phyloP scores from a whole-genome alignment of 2,888 invertebrate genomes.

The Argynnis bischoffii region DNA sequence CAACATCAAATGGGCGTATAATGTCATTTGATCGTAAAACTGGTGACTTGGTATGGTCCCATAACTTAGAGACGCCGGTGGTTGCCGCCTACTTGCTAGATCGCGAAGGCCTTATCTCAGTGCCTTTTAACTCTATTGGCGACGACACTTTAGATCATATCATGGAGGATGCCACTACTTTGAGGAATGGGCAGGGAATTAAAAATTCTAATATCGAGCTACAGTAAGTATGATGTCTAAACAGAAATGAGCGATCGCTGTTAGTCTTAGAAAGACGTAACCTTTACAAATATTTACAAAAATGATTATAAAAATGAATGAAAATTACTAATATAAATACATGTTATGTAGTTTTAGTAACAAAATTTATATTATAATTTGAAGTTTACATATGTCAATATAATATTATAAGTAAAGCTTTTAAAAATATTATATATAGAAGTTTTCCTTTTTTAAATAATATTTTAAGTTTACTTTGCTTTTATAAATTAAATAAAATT shows the following conservation, averaged over 20 bases:
- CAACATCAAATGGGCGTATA: conserved; percentile 93
- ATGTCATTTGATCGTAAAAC: conserved; percentile 91
- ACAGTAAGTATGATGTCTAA: conserved; percentile 72
- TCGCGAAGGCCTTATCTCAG: conserved; percentile 88
- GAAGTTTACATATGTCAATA: no score
- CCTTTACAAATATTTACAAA: no score
- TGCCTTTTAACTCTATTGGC: conserved; percentile 95
- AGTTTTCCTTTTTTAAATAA: no score
- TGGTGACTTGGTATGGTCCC: conserved; percentile 94
- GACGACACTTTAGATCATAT: conserved; percentile 91
- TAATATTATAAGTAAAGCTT: no score
- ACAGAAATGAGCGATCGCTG: conserved; percentile 1
- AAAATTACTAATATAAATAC: no score
- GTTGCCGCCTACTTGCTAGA: conserved; percentile 93
- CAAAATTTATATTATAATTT: no score
- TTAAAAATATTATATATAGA: no score
- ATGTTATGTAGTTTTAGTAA: no score
- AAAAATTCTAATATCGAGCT: conserved; percentile 83
- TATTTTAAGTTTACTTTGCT: no score
- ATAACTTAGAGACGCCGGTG: conserved; percentile 93
- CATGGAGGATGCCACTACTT: conserved; percentile 80
- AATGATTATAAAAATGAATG: no score
- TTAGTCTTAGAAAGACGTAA: background rate
- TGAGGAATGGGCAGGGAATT: conserved; percentile 82
- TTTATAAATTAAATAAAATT: no score